phyloP scores from a whole-genome alignment of 2,113 vertebrate genomes.

The Lonchura striata region DNA sequence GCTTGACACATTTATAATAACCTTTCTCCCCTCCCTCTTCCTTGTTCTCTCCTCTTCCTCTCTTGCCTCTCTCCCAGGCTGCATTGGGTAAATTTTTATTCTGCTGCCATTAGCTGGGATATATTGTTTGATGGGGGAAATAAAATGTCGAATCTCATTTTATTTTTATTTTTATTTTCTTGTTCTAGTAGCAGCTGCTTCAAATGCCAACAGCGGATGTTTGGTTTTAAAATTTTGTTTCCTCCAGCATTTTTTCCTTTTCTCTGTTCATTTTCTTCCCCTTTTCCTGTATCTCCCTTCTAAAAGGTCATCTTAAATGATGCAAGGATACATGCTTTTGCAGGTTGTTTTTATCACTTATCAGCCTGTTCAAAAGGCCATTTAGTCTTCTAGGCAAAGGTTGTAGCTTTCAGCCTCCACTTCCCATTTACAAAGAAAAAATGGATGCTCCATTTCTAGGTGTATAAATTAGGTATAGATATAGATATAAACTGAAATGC shows the following conservation, averaged over 20 bases:
- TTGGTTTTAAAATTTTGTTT: constrained; percentile 37
- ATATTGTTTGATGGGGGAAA: constrained; percentile 70
- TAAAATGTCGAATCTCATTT: constrained; percentile 63
- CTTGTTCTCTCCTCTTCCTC: constrained; percentile 48
- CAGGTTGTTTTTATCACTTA: constrained; percentile 52
- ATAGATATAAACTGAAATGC: constrained; percentile 32
- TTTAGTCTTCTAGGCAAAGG: constrained; percentile 48
- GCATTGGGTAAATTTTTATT: constrained; percentile 68
- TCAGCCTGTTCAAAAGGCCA: constrained; percentile 23
- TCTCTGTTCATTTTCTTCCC: not conserved
- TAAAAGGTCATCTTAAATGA: constrained; percentile 67
- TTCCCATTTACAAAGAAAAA: constrained; percentile 41
- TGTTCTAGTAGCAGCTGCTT: not conserved
- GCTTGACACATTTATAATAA: constrained; percentile 76
- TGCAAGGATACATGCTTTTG: constrained; percentile 52
- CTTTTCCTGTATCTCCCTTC: not conserved
- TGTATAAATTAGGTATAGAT: constrained; percentile 31
- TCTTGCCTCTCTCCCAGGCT: constrained; percentile 17
- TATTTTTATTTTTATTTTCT: constrained; percentile 70
- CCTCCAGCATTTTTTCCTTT: not conserved
- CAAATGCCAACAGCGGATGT: not conserved
- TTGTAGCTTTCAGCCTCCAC: constrained; percentile 35
- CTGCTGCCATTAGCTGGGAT: constrained; percentile 73
- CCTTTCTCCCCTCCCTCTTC: constrained; percentile 61
- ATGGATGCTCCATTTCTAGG: not conserved